Evolutionary conservation across 2,888 invertebrate species (phyloP).

Genomic region (Hypena proboscidalis): DNA sequence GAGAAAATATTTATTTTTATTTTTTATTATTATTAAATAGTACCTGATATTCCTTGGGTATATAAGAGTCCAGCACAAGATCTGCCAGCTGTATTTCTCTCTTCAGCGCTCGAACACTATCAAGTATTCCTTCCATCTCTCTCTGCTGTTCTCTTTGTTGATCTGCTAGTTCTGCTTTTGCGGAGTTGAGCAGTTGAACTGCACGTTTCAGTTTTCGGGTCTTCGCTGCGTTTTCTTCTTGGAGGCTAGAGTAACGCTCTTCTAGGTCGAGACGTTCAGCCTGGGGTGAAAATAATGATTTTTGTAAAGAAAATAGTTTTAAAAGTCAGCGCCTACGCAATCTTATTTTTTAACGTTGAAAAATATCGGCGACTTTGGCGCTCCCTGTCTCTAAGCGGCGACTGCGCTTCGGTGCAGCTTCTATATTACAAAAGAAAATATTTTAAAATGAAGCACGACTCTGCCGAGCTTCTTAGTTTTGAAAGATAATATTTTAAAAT

Average conservation of each 20-base stretch:
- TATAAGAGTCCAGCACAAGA: constrained; percentile 95
- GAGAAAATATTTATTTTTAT: too few species aligned
- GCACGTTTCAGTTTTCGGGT: constrained; percentile 96
- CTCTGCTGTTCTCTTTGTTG: constrained; percentile 97
- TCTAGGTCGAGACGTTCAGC: constrained; percentile 97
- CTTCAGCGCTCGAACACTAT: constrained; percentile 95
- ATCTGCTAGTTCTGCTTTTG: constrained; percentile 93
- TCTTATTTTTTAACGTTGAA: too few species aligned
- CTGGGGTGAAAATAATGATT: constrained; percentile 35
- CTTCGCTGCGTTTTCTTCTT: constrained; percentile 97
- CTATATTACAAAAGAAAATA: too few species aligned
- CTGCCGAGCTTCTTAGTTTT: too few species aligned
- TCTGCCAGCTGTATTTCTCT: constrained; percentile 96
- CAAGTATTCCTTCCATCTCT: constrained; percentile 98
- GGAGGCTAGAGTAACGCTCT: constrained; percentile 96
- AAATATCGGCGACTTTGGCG: too few species aligned
- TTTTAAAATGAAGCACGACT: too few species aligned
- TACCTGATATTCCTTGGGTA: constrained; percentile 97
- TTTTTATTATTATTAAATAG: constrained; percentile 9
- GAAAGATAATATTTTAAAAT: too few species aligned
- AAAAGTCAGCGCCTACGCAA: too few species aligned
- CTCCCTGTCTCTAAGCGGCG: too few species aligned
- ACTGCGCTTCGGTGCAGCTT: too few species aligned
- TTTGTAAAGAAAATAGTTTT: not conserved
- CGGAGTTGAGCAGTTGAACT: constrained; percentile 93